Evolutionary conservation across 2,888 invertebrate species (phyloP).

Genomic region (Morpho achilles): DNA sequence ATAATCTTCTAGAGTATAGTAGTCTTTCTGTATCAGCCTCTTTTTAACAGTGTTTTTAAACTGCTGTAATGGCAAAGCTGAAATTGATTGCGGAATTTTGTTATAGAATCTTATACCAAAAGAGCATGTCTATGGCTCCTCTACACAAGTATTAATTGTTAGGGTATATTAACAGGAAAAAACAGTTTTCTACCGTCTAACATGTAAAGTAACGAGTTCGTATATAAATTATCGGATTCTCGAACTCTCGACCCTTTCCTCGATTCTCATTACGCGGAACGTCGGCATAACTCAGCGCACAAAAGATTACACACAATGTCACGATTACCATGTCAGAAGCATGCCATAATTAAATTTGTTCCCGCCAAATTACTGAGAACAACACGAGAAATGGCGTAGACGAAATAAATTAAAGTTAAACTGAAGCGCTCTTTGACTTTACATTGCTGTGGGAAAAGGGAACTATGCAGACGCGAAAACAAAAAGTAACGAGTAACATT

Average conservation of each 20-base stretch:
- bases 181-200: too few relatives aligned
- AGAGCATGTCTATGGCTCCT: too few relatives aligned
- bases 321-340: conserved; percentile 38
- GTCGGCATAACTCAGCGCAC: conserved; percentile 3
- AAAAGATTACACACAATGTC: conserved; percentile 28
- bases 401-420: conserved; percentile 40
- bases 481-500: too few relatives aligned
- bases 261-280: neutral
- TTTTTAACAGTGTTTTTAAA: too few relatives aligned
- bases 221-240: conserved; percentile 1
- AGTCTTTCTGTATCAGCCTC: too few relatives aligned
- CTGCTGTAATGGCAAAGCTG: too few relatives aligned
- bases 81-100: too few relatives aligned
- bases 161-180: neutral
- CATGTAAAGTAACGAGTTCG: neutral
- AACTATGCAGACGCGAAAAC: too few relatives aligned
- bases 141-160: too few relatives aligned
- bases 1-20: too few relatives aligned
- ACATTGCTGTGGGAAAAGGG: neutral
- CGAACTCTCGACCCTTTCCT: neutral
- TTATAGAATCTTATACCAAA: too few relatives aligned
- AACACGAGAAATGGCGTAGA: conserved; percentile 30
- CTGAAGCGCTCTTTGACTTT: conserved; percentile 30
- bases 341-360: conserved; percentile 52
- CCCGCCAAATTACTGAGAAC: conserved; percentile 42